phyloP scores from a whole-genome alignment of 2,888 invertebrate genomes.

The Lithophane socia region DNA sequence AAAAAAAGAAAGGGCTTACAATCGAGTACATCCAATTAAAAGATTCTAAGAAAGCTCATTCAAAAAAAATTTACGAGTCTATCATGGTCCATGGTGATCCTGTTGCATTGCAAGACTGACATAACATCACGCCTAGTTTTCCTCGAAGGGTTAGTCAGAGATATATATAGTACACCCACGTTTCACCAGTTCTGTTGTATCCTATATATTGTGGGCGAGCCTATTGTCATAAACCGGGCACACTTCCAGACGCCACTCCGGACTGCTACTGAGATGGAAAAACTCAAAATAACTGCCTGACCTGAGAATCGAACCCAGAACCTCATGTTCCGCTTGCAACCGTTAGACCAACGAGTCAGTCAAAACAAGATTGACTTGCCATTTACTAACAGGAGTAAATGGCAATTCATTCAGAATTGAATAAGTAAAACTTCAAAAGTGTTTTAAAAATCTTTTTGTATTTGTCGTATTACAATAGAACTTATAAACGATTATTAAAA shows the following conservation, averaged over 20 bases:
- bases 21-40: no score
- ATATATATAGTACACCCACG: no score
- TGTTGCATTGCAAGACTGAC: neutral
- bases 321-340: neutral
- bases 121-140: neutral
- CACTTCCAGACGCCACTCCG: neutral
- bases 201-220: neutral
- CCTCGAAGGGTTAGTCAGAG: neutral
- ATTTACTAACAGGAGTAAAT: no score
- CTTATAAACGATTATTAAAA: conserved; percentile 73
- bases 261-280: neutral
- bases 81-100: neutral
- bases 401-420: neutral
- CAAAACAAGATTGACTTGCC: neutral
- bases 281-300: neutral
- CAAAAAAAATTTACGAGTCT: neutral
- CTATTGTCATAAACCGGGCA: neutral
- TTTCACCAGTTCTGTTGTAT: neutral
- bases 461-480: conserved; percentile 75
- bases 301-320: no score
- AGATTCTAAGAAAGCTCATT: neutral
- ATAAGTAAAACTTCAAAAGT: conserved; percentile 63
- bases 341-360: no score
- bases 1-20: neutral
- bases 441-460: conserved; percentile 75